Conservation (phyloP, 2,888 invertebrate genomes). For the Corythucha ciliata region DNA sequence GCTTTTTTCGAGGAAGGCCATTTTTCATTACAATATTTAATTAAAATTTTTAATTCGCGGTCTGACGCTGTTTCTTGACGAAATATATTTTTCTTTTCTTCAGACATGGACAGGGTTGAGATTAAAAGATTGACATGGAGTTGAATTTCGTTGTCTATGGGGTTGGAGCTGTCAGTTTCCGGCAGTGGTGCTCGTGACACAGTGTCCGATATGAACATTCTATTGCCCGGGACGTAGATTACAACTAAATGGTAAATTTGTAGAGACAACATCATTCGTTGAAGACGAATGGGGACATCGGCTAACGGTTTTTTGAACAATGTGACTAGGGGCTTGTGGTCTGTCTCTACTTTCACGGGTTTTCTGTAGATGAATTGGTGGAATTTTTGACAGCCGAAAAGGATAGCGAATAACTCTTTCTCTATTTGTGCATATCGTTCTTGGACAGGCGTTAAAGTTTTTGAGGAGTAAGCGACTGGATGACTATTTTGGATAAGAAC, state of each 20-base stretch:
- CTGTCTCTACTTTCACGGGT: slow-evolving; percentile 19
- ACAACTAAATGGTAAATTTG: slow-evolving; percentile 20
- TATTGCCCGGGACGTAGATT: slow-evolving; percentile 35
- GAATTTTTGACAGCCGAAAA: slow-evolving; percentile 34
- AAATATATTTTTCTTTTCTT: slow-evolving; percentile 26
- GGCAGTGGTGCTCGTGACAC: slow-evolving; percentile 27
- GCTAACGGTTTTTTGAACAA: slow-evolving; percentile 25
- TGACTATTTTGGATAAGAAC: slow-evolving; percentile 38
- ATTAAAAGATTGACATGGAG: slow-evolving; percentile 28
- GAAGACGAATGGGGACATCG: slow-evolving; percentile 24
- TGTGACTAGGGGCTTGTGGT: slow-evolving; percentile 21
- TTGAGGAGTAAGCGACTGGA: slow-evolving; percentile 39
- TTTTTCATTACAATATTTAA: too few relatives aligned
- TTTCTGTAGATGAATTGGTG: slow-evolving; percentile 34
- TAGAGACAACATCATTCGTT: slow-evolving; percentile 21
- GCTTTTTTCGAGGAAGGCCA: too few relatives aligned
- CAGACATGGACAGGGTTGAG: slow-evolving; percentile 31
- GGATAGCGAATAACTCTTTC: slow-evolving; percentile 38
- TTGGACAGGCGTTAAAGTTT: slow-evolving; percentile 37
- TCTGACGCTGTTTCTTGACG: slow-evolving; percentile 25
- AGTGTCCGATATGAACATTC: slow-evolving; percentile 33
- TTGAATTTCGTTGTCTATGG: slow-evolving; percentile 22
- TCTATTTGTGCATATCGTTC: slow-evolving; percentile 41
- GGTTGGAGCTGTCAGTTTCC: slow-evolving; percentile 22
- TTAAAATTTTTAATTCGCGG: too few relatives aligned